Evolutionary conservation across 2,888 invertebrate species (phyloP).

Genomic region (Folsomia manolachei): DNA sequence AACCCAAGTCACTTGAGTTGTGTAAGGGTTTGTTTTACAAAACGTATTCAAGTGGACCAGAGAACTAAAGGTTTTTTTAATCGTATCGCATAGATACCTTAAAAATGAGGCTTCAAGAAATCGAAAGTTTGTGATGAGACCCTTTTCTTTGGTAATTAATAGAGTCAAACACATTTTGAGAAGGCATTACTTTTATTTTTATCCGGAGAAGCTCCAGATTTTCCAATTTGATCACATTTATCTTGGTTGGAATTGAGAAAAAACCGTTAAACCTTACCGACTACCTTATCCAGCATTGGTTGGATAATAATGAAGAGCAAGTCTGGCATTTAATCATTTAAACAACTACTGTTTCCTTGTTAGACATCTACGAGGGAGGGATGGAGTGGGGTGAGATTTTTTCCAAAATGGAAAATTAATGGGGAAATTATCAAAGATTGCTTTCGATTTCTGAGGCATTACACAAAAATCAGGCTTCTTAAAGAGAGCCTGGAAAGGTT

Average conservation of each 20-base stretch:
- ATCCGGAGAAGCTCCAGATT: not conserved
- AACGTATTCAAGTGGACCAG: not conserved
- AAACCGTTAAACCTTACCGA: slow-evolving; percentile 6
- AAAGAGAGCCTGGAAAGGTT: too few relatives aligned
- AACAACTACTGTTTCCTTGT: too few relatives aligned
- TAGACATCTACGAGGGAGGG: too few relatives aligned
- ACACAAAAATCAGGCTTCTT: not conserved
- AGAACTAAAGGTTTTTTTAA: not conserved
- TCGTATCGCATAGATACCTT: not conserved
- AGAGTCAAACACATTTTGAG: slow-evolving; percentile 7
- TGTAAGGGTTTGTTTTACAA: not conserved
- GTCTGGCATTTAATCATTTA: too few relatives aligned
- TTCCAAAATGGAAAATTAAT: not conserved
- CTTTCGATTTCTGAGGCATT: not conserved
- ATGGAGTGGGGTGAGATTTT: not conserved
- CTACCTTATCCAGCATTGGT: too few relatives aligned
- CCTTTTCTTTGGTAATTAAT: slow-evolving; percentile 2
- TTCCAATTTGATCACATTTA: slow-evolving; percentile 14
- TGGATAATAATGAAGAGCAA: too few relatives aligned
- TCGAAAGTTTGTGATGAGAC: slow-evolving; percentile 1
- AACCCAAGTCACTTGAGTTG: not conserved
- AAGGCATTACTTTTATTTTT: not conserved
- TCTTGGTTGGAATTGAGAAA: slow-evolving; percentile 10
- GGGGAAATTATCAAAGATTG: not conserved
- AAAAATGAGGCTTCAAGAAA: not conserved